Base-by-base conservation (phyloP, 2,113 vertebrate genomes). In the Dasypus novemcinctus region DNA sequence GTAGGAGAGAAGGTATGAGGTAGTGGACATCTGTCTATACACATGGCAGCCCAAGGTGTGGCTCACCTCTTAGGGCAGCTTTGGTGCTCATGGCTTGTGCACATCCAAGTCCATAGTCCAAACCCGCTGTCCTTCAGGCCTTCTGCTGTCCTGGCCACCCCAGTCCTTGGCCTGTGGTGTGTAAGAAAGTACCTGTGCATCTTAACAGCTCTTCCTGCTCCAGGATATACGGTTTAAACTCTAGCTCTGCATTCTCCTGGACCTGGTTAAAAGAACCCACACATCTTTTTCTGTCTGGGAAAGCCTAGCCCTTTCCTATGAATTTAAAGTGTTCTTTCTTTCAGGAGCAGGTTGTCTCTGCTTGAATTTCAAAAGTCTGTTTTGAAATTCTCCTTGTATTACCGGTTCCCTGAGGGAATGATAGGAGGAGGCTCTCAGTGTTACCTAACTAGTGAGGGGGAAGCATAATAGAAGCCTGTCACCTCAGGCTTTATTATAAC, bases 321-420 rank as follows among this genome's bases (percentile, higher is more conserved):
- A 64, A 89, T 83, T 91, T 96, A 71, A 79, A 79, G 87, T 72
- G 41, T 74, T 71, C 69, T 46, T 31, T 17, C 89, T 94, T 61
- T 89, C 74, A 93, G 79, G 46, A 64, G 54, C 61, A 20, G 46
- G 46, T 61, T 89, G n/a, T 91, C 66, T 92, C 88, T 91, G 69
- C 89, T 88, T 6, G 94, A 95, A 91, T 95, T 96, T 96, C 33
- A 79, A 83, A 90, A 79, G 31, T 52, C 61, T 76, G 1, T 74
- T 95, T 91, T 89, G 94, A 97, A 95, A 78, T n/a, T 78, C 21
- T 57, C 33, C 63, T 87, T 52, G 41, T 66, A 18, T 54, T 31
- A 21, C 74, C 64, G 33, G 46, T 64, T 92, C 69, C 93, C 93
- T 54, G 49, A 95, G 74, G 81, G 49, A 86, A 76, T 68, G 76